Evolutionary conservation across 1,140 invertebrate species (phyloP).

Genomic region (Neodiprion virginianus): DNA sequence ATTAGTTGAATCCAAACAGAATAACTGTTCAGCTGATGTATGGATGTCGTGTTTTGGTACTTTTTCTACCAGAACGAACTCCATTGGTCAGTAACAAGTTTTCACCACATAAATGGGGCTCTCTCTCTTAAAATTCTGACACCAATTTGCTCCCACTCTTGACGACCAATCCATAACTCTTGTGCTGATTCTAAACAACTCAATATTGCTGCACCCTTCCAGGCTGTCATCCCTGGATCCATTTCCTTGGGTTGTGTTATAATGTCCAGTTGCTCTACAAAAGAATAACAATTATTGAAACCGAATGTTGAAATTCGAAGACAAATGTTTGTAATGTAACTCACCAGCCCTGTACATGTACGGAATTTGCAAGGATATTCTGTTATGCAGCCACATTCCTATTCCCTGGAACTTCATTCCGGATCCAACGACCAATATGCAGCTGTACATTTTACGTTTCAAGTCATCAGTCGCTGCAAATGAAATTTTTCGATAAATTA

Average conservation of each 20-base stretch:
- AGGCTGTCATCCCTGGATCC: constrained; percentile 86
- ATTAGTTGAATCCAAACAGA: no score
- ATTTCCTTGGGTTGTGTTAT: constrained; percentile 87
- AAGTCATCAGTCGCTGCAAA: constrained; percentile 78
- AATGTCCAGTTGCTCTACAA: constrained; percentile 79
- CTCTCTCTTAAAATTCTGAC: constrained; percentile 87
- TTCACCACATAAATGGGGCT: constrained; percentile 81
- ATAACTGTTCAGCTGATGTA: no score
- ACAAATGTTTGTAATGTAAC: constrained; percentile 16
- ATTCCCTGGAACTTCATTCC: constrained; percentile 89
- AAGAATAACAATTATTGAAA: constrained; percentile 26
- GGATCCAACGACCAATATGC: constrained; percentile 90
- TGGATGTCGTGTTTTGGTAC: no score
- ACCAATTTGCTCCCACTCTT: constrained; percentile 87
- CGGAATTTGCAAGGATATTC: constrained; percentile 84
- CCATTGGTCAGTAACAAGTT: background rate
- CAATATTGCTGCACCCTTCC: constrained; percentile 95
- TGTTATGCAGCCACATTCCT: constrained; percentile 87
- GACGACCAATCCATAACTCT: constrained; percentile 88
- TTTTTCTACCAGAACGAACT: background rate
- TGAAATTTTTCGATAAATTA: constrained; percentile 7
- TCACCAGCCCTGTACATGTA: constrained; percentile 74
- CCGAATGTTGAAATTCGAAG: constrained; percentile 11
- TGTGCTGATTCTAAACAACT: constrained; percentile 91
- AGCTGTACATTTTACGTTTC: constrained; percentile 94